phyloP scores from a whole-genome alignment of 2,797 vertebrate species.

The Takifugu ocellatus region DNA sequence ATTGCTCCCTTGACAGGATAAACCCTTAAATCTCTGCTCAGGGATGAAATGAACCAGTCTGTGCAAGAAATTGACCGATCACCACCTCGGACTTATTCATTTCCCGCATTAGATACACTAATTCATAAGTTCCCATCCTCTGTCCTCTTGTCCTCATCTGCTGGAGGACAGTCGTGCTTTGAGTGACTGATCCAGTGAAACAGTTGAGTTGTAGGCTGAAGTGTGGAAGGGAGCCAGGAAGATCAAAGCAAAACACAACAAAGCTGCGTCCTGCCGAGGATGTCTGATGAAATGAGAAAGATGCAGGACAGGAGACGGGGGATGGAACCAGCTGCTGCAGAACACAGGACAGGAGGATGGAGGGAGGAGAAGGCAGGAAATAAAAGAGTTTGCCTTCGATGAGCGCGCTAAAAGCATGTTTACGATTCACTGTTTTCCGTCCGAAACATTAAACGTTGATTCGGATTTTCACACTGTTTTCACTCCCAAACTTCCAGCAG shows the following conservation, averaged over 20 bases:
- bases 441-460: constrained; percentile 31
- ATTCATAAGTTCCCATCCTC: constrained; percentile 1
- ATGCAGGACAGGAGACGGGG: constrained; percentile 9
- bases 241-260: constrained; percentile 42
- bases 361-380: constrained; percentile 16
- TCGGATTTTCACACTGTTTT: constrained; percentile 5
- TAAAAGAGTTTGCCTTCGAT: constrained; percentile 23
- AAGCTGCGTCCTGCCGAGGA: constrained; percentile 20
- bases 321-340: constrained; percentile 43
- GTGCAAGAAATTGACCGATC: constrained; percentile 7
- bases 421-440: constrained; percentile 28
- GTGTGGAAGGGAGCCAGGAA: constrained; percentile 34
- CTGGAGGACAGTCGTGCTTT: constrained; percentile 6
- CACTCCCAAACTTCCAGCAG: neutral
- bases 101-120: constrained; percentile 12
- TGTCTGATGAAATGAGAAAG: constrained; percentile 52
- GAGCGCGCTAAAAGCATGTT: constrained; percentile 19
- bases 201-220: constrained; percentile 1
- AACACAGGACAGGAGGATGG: constrained; percentile 33
- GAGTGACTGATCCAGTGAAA: neutral
- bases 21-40: constrained; percentile 25
- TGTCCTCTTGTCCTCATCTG: constrained; percentile 11
- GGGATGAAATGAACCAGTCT: constrained; percentile 32
- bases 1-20: constrained; percentile 21
- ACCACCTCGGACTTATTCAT: constrained; percentile 3